Base-by-base conservation (phyloP, 2,888 invertebrate species). In the Ecdyonurus torrentis region DNA sequence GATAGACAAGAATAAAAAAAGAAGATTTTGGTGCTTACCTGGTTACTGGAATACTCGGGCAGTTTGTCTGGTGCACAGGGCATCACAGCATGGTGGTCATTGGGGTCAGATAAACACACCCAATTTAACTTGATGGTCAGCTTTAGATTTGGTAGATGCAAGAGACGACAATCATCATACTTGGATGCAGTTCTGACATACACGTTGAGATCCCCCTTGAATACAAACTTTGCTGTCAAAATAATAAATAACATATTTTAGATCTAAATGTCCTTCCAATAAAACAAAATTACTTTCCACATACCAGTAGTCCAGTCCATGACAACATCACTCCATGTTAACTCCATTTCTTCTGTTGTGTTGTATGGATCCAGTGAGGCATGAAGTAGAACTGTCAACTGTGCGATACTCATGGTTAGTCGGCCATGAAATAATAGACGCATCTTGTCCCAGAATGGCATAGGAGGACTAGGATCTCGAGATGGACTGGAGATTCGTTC, bases 281-380 rank as follows among this genome's bases (percentile, higher is more conserved):
- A 37, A 37, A 10, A 37, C 5, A 37, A 37, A 37, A 37, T 37
- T 37, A 37, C 37, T 10, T 15, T 3, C 5, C 2, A 18, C 67
- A 67, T 72, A 81, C 91, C 93, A 73, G 94, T 92, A 0, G 93
- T 94, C 97, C 98, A 98, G 70, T 98, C 95, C 72, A 99, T 84
- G 37, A 90, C 87, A 2, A 96, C 84, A 69, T 92, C 86, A 52
- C 85, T 87, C 97, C 98, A 99, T 0, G 92, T 91, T 66, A 97
- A 81, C 75, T 99, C 98, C 92, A 99, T 96, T 77, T 98, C 92
- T 75, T 99, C 99, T 0, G 98, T 98, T 2, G 94, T 94, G 73
- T 99, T 99, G 75, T 98, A 99, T 0, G 99, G 99, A 78, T 99
- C 96, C 15, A 95, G 79, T 0, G 97, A 97, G 2, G 96, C 97